Conservation (phyloP, 2,113 vertebrate species). For the Leucosticte australis region DNA sequence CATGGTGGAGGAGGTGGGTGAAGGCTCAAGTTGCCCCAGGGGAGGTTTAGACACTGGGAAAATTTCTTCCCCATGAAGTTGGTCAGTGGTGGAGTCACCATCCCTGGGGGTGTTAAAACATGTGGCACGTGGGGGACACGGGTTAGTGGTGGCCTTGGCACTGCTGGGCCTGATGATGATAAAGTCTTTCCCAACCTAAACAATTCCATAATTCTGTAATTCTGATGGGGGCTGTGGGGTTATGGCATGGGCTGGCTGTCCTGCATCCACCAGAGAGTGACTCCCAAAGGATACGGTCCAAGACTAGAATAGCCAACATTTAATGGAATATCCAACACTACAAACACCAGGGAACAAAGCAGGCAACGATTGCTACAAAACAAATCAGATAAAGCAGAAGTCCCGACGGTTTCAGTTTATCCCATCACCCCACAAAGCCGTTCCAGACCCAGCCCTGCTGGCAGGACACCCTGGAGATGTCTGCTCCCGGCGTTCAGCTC, state of each 20-base stretch:
- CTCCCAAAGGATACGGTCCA: rapidly evolving
- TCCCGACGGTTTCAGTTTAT: background rate
- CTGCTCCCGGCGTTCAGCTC: background rate
- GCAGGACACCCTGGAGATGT: background rate
- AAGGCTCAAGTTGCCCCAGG: background rate
- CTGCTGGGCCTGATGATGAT: background rate
- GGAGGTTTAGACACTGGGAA: background rate
- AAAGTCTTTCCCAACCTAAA: background rate
- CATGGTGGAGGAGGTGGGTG: background rate
- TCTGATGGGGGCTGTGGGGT: background rate
- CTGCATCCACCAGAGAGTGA: rapidly evolving
- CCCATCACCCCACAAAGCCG: rapidly evolving
- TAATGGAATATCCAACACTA: background rate
- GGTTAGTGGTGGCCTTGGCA: background rate
- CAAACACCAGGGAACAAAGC: background rate
- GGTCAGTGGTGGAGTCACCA: background rate
- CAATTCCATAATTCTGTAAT: background rate
- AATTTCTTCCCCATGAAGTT: background rate
- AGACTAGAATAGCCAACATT: background rate
- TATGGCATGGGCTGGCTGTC: background rate
- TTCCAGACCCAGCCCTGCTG: background rate
- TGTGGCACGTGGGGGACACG: rapidly evolving
- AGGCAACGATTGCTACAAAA: background rate
- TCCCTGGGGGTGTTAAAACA: background rate
- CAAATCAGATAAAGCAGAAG: rapidly evolving